These are phyloP conservation scores for Polymixis flavicincta DNA, from an alignment of 2,888 invertebrate species.

Conservation along the genomic window DNA sequence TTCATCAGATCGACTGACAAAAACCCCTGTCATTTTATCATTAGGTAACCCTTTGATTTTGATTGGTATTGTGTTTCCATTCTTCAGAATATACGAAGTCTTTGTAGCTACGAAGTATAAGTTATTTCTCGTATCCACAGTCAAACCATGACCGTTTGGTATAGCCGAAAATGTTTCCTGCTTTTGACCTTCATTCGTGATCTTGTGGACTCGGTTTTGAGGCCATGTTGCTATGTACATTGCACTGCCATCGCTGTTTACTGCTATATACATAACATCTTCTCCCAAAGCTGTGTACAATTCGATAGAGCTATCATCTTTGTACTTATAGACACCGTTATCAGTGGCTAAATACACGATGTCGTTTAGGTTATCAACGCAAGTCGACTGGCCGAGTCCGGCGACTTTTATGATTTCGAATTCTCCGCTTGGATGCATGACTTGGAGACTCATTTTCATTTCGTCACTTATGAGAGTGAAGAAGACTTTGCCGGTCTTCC, in stretches of 20 bases:
- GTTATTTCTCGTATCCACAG: conserved; percentile 83
- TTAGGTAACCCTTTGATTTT: conserved; percentile 83
- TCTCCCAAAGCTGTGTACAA: conserved; percentile 82
- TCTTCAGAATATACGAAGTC: conserved; percentile 82
- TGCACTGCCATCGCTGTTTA: conserved; percentile 77
- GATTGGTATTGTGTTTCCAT: conserved; percentile 77
- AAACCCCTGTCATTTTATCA: conserved; percentile 84
- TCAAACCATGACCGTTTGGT: conserved; percentile 86
- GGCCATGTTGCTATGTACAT: conserved; percentile 88
- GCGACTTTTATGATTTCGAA: conserved; percentile 81
- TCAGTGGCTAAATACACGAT: conserved; percentile 86
- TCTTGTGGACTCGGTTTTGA: conserved; percentile 84
- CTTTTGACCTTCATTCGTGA: conserved; percentile 81
- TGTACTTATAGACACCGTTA: conserved; percentile 87
- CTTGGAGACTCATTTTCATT: conserved; percentile 85
- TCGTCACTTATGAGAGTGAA: conserved; percentile 85
- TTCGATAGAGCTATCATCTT: conserved; percentile 80
- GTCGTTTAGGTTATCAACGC: conserved; percentile 87
- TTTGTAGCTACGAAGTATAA: conserved; percentile 86
- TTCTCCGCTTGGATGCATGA: conserved; percentile 79
- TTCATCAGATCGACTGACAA: conserved; percentile 83
- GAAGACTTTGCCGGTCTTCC: conserved; percentile 84
- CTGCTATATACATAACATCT: conserved; percentile 86
- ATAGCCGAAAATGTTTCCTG: conserved; percentile 80
- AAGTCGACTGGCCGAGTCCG: conserved; percentile 85